Evolutionary conservation across 2,797 vertebrate genomes (phyloP).

Genomic region (Acanthopagrus latus): DNA sequence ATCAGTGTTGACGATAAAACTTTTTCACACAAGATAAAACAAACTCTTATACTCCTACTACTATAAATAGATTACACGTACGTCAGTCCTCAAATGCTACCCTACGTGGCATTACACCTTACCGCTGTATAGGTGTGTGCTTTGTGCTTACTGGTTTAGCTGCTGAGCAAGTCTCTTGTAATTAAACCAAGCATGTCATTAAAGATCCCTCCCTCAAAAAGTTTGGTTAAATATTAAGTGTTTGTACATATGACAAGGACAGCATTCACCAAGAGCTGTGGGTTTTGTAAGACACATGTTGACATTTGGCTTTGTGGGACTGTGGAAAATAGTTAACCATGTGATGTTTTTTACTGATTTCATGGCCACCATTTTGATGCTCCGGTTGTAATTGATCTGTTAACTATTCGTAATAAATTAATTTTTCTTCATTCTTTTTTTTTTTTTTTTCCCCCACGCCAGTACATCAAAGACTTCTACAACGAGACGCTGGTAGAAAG

Average conservation of each 20-base stretch:
- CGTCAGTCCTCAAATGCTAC: too few relatives aligned
- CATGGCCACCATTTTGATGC: background rate
- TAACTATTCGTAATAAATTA: background rate
- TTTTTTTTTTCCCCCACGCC: slow-evolving; percentile 31
- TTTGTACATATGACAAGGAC: background rate
- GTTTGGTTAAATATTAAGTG: slow-evolving; percentile 20
- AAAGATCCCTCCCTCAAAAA: background rate
- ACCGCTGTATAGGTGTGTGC: too few relatives aligned
- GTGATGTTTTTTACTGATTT: slow-evolving; percentile 5
- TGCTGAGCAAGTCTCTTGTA: too few relatives aligned
- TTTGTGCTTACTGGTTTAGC: too few relatives aligned
- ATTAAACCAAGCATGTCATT: slow-evolving; percentile 29
- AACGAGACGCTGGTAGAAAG: slow-evolving; percentile 85
- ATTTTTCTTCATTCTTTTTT: background rate
- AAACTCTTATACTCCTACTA: background rate
- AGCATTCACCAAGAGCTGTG: background rate
- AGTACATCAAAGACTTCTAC: slow-evolving; percentile 95
- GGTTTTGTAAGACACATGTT: slow-evolving; percentile 23
- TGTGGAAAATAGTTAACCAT: slow-evolving; percentile 23
- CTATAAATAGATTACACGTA: too few relatives aligned
- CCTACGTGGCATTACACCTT: too few relatives aligned
- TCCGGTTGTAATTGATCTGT: background rate
- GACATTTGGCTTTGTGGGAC: slow-evolving; percentile 12
- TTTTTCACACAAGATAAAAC: background rate
- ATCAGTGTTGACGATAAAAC: background rate